These are phyloP conservation scores for Eilema caniola DNA, from an alignment of 2,888 invertebrate genomes.

Conservation along the genomic window DNA sequence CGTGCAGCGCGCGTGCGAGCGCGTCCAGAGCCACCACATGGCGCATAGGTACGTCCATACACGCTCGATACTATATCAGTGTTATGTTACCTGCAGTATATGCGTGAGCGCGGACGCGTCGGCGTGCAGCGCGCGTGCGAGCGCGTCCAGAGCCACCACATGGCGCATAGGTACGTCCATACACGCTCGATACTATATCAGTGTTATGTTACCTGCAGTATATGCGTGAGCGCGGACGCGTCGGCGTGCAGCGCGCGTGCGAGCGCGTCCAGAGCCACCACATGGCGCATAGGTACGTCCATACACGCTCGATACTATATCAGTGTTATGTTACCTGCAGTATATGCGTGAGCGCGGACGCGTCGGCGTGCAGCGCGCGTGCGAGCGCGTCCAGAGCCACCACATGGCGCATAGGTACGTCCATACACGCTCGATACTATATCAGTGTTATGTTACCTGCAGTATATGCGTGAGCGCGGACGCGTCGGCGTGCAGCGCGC, in stretches of 20 bases:
- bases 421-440: no score
- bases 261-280: no score
- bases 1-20: no score
- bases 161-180: constrained; percentile 91
- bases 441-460: constrained; percentile 56
- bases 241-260: no score
- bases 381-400: constrained; percentile 77
- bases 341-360: constrained; percentile 68
- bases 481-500: no score
- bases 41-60: constrained; percentile 57
- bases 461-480: no score
- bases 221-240: no score
- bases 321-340: constrained; percentile 53
- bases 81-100: constrained; percentile 60
- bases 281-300: constrained; percentile 59
- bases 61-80: constrained; percentile 17
- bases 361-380: constrained; percentile 73
- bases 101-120: constrained; percentile 73
- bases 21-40: constrained; percentile 19
- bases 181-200: constrained; percentile 91
- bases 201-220: constrained; percentile 55
- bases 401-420: constrained; percentile 62
- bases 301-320: constrained; percentile 17
- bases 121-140: constrained; percentile 71
- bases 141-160: constrained; percentile 74